These are phyloP conservation scores for Rattus rattus DNA, from an alignment of 2,113 vertebrate genomes.

Conservation along the genomic window DNA sequence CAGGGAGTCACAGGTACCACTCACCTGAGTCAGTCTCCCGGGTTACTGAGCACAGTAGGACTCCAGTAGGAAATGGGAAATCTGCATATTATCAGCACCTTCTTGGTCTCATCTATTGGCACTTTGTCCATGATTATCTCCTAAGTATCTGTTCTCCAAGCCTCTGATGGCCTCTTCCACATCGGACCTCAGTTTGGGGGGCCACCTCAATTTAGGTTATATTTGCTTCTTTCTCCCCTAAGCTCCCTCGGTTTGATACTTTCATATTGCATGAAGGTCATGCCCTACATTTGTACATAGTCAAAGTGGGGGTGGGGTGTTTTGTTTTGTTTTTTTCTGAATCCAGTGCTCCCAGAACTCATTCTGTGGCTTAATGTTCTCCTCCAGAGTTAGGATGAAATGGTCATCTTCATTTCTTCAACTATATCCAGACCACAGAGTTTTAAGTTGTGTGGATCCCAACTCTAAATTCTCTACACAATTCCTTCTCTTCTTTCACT, in stretches of 20 bases:
- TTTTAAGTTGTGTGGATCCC: neutral
- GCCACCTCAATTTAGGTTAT: neutral
- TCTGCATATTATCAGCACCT: neutral
- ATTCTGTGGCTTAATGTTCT: neutral
- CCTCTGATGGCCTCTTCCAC: neutral
- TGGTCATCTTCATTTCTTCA: neutral
- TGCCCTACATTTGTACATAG: neutral
- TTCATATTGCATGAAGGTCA: neutral
- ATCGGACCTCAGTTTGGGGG: neutral
- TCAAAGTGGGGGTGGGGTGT: neutral
- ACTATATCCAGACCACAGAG: neutral
- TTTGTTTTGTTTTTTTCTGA: neutral
- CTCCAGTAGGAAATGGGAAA: neutral
- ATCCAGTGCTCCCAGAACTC: neutral
- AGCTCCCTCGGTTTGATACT: neutral
- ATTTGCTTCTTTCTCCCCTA: neutral
- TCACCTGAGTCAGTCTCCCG: neutral
- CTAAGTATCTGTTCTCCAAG: neutral
- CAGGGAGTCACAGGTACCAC: rapidly evolving
- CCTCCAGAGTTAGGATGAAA: neutral
- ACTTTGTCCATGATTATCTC: neutral
- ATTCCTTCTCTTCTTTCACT: neutral
- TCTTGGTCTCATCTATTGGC: neutral
- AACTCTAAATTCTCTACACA: neutral
- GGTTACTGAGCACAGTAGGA: neutral